Percentiles rank a stretch among this genome's conserved stretches.
phyloP scores from a whole-genome alignment of 1,140 invertebrate species.

The Drosophila paulistorum region DNA sequence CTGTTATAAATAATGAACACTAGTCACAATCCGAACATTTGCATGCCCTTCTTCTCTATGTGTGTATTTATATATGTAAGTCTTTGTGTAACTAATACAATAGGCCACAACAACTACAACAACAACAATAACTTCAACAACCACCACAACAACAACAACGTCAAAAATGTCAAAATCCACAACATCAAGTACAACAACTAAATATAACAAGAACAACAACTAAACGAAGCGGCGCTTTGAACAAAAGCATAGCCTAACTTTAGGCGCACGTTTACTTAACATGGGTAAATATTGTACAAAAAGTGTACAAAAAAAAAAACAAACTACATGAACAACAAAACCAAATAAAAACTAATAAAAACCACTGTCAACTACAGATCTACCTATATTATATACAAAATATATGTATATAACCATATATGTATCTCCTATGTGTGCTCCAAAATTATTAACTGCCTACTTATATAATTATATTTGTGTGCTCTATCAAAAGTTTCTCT shows the following conservation, averaged over 20 bases:
- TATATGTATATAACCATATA: slow-evolving; percentile 25
- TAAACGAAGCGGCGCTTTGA: slow-evolving; percentile 48
- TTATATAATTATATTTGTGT: not conserved
- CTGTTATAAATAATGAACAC: slow-evolving; percentile 13
- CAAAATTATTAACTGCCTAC: too few species aligned
- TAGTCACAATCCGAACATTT: slow-evolving; percentile 11
- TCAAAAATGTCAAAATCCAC: slow-evolving; percentile 62
- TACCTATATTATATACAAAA: not conserved
- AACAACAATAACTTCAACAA: slow-evolving; percentile 32
- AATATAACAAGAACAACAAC: slow-evolving; percentile 47
- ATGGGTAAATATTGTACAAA: slow-evolving; percentile 74
- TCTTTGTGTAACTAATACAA: slow-evolving; percentile 66
- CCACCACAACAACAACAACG: slow-evolving; percentile 43
- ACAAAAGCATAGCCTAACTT: slow-evolving; percentile 65
- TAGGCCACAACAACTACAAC: slow-evolving; percentile 56
- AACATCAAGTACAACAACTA: slow-evolving; percentile 34
- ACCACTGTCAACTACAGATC: not conserved
- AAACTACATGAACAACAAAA: not conserved
- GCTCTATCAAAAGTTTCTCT: slow-evolving; percentile 39
- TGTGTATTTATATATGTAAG: slow-evolving; percentile 34
- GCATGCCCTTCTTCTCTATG: slow-evolving; percentile 36
- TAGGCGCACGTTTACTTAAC: slow-evolving; percentile 79
- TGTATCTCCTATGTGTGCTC: not conserved
- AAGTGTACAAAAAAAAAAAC: slow-evolving; percentile 22
- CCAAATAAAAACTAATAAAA: slow-evolving; percentile 28